A percentile compares a stretch with the other conserved stretches of the same genome.
phyloP scores from a whole-genome alignment of 2,888 invertebrate species.

The Aplocera efformata region DNA sequence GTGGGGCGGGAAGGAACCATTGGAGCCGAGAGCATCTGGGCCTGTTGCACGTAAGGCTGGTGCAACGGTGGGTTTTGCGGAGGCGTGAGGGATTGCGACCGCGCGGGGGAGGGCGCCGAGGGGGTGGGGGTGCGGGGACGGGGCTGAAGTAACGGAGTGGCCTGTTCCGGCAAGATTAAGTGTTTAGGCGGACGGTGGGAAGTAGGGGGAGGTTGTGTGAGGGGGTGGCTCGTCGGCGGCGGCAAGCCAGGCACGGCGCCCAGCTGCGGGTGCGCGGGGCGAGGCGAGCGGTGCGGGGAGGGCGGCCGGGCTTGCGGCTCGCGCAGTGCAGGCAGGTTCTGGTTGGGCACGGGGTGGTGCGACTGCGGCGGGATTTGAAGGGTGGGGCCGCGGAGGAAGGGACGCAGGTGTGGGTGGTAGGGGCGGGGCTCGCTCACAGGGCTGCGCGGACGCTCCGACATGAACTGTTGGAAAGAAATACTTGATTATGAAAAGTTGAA shows the following conservation, averaged over 20 bases:
- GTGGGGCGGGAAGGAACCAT: slow-evolving; percentile 8
- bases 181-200: too few species aligned
- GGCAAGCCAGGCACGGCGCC: slow-evolving; percentile 1
- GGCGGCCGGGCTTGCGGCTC: not conserved
- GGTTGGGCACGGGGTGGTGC: not conserved
- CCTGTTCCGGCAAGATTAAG: too few species aligned
- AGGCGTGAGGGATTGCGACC: slow-evolving; percentile 7
- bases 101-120: slow-evolving; percentile 19
- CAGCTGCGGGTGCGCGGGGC: slow-evolving; percentile 5
- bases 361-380: slow-evolving; percentile 11
- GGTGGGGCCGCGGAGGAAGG: slow-evolving; percentile 47
- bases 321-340: not conserved
- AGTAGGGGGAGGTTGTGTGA: too few species aligned
- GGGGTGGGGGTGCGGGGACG: slow-evolving; percentile 13
- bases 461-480: slow-evolving; percentile 9
- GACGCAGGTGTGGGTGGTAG: slow-evolving; percentile 39
- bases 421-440: slow-evolving; percentile 42
- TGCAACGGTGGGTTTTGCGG: slow-evolving; percentile 22
- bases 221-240: not conserved
- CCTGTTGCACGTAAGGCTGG: slow-evolving; percentile 21
- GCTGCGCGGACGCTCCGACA: slow-evolving; percentile 27
- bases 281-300: slow-evolving; percentile 3
- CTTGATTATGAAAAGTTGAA: not conserved
- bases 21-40: slow-evolving; percentile 6
- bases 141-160: not conserved